Evolutionary conservation across 64 coral and sea anemone species (phyloP), one percentile per base, ranked within the genome.

Genomic region (Actinia tenebrosa): DNA sequence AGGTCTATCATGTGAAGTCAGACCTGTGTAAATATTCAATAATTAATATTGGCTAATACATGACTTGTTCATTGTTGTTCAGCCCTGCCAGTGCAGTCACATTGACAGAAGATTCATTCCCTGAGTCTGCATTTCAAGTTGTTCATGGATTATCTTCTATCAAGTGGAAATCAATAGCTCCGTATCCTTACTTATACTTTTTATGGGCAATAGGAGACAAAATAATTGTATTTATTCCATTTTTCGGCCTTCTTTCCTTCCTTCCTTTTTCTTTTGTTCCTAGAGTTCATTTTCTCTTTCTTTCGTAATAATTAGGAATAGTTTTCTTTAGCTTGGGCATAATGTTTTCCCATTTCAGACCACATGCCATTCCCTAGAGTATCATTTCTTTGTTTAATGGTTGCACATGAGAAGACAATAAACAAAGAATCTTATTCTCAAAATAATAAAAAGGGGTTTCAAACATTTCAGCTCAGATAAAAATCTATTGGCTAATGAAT

Each of bases 111-210:
- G 91, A 94, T 79, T 88, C 92, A 58, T 98, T 98, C 83, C 85
- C 71, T 42, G 84, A 93, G 9, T 88, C 86, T 63, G 80, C 94
- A 25, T 98, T 98, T 86, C 59, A 94, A 56, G 92, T 94, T 53
- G 88, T 92, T 25, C 93, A 92, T 83, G 96, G 96, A 30, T 80
- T 94, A 27, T 17, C 79, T 2, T 92, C 87, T 27, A 89, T 94
- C 60, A 94, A 85, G 25, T 98, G 96, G 96, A 91, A 94, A 87
- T 89, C 86, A 53, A 95, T 98, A 89, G 96, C 90, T 85, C 96
- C 96, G 90, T 98, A 98, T 98, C 95, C 92, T 98, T 94, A 45
- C 37, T 42, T 0, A 7, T 50, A 60, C n/a, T 60, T 30, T 53
- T 62, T 10, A 0, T 20, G 2, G 16, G 30, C 30, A 37, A 0